Conservation (phyloP, 1,140 invertebrate species). For the Apis mellifera region DNA sequence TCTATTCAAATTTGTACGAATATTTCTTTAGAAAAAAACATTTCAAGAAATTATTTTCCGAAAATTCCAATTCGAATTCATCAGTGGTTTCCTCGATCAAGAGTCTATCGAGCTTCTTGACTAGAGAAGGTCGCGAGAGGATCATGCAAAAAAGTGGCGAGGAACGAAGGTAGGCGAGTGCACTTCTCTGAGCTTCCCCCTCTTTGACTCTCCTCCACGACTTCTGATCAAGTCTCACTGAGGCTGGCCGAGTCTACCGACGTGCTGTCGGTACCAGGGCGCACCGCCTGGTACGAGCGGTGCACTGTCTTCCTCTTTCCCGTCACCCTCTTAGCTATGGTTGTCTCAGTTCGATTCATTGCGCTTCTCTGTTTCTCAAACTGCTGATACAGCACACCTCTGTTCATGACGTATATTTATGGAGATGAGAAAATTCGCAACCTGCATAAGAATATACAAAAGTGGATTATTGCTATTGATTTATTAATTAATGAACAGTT, state of each 20-base stretch:
- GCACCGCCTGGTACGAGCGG: conserved; percentile 77
- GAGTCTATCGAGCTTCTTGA: not conserved
- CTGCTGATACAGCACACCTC: not conserved
- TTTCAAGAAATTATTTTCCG: not conserved
- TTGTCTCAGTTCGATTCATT: conserved; percentile 33
- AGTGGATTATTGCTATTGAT: not conserved
- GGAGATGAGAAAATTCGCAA: conserved; percentile 32
- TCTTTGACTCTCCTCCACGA: conserved; percentile 18
- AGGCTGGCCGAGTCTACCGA: conserved; percentile 34
- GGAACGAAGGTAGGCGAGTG: conserved; percentile 47
- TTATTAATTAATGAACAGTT: not conserved
- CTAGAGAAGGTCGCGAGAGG: conserved; percentile 44
- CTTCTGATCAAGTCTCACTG: conserved; percentile 12
- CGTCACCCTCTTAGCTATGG: conserved; percentile 31
- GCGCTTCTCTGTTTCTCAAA: conserved; percentile 17
- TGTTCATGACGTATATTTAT: not conserved
- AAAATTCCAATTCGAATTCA: not conserved
- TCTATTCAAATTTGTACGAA: no score
- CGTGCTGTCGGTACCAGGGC: conserved; percentile 70
- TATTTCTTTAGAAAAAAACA: not conserved
- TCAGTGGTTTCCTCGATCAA: not conserved
- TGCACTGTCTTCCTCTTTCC: conserved; percentile 70
- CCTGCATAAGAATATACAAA: not conserved
- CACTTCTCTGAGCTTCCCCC: conserved; percentile 25
- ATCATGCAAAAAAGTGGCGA: conserved; percentile 19